phyloP scores from a whole-genome alignment of 2,888 invertebrate genomes.

The Leptinotarsa tumamoca region DNA sequence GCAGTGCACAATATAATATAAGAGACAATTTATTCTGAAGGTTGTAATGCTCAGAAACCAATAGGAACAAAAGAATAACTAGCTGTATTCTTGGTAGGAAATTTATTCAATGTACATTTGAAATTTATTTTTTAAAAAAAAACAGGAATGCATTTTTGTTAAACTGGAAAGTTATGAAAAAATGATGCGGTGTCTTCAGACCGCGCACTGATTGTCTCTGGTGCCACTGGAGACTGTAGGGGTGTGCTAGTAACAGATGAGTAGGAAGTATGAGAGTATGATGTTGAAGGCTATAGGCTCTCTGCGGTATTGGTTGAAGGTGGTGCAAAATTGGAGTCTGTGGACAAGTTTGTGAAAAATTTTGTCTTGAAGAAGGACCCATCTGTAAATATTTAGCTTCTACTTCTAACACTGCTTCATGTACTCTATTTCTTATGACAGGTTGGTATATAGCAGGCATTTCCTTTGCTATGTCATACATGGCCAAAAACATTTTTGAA shows the following conservation, averaged over 20 bases:
- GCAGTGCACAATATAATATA: slow-evolving; percentile 3
- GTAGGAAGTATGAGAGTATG: slow-evolving; percentile 20
- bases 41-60: slow-evolving; percentile 3
- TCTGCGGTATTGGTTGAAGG: slow-evolving; percentile 11
- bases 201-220: slow-evolving; percentile 13
- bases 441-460: slow-evolving; percentile 23
- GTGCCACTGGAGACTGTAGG: slow-evolving; percentile 8
- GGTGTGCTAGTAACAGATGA: slow-evolving; percentile 23
- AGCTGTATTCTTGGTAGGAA: slow-evolving; percentile 26
- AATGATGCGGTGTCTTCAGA: slow-evolving; percentile 14
- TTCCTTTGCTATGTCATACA: slow-evolving; percentile 29
- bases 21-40: slow-evolving; percentile 15
- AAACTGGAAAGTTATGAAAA: slow-evolving; percentile 27
- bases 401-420: slow-evolving; percentile 4
- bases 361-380: slow-evolving; percentile 13
- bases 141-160: slow-evolving; percentile 5
- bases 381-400: slow-evolving; percentile 21
- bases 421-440: slow-evolving; percentile 5
- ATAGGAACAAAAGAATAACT: slow-evolving; percentile 22
- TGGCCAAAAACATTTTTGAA: slow-evolving; percentile 27
- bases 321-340: slow-evolving; percentile 21
- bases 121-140: slow-evolving; percentile 7
- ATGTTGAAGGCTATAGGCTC: slow-evolving; percentile 10
- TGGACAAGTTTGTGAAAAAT: slow-evolving; percentile 14
- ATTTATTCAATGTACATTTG: slow-evolving; percentile 16